Evolutionary conservation across 2,797 vertebrate genomes (phyloP), one percentile per base, ranked within the genome.

Genomic region (Cottoperca gobio): DNA sequence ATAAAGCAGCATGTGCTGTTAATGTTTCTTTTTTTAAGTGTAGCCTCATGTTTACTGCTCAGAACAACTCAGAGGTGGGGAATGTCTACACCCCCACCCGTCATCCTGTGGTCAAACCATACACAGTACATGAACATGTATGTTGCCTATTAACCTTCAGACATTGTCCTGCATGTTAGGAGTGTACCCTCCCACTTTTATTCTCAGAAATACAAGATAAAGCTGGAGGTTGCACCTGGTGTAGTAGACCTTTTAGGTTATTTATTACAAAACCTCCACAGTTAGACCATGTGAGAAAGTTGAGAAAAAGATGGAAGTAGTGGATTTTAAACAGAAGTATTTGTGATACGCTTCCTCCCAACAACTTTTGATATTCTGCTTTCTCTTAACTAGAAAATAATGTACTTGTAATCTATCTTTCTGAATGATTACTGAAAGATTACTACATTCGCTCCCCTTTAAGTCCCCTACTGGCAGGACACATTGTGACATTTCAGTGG

Each of bases 131-230:
- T 59, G 11, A 53, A 23, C 63, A 64, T 72, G 48, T 57, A n/a
- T 60, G 42, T 43, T 68, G 31, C n/a, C 35, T 66, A 53, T 59
- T 68, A 84, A 79, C 72, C 55, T 59, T 76, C 54, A 79, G 63
- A 69, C n/a, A 58, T 46, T 39, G 78, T 67, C 81, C 60, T 73
- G 76, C 65, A 45, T 0, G 0, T 63, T 33, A 43, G 37, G n/a
- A 46, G n/a, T 28, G 39, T 11, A 19, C 8, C 33, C 52, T 61
- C 45, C 46, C 53, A 49, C 52, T 31, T 81, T 33, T 17, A 35
- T 43, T 61, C 40, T 59, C 35, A 62, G 35, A 59, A 54, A 35
- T 8, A 19, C 45, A 57, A 23, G n/a, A 33, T 21, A 52, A 66
- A 82, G 61, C 57, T 24, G 52, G 64, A 83, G 14, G 58, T 68